These are phyloP conservation scores for Syncerus caffer DNA, from an alignment of 2,797 vertebrate genomes.

Conservation along the genomic window DNA sequence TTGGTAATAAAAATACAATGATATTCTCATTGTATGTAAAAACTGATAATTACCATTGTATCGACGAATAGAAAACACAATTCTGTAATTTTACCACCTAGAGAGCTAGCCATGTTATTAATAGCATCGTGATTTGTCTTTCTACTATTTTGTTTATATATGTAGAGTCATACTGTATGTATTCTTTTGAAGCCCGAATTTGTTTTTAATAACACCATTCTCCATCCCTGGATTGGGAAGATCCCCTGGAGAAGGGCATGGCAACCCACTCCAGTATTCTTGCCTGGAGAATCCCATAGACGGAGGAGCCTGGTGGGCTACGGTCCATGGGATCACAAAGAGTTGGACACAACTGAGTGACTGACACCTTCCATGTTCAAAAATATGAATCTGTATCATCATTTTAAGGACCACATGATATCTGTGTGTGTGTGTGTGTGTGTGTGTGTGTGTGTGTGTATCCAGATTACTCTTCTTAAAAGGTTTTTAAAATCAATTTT, in stretches of 20 bases:
- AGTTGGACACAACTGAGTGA: neutral
- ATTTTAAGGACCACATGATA: neutral
- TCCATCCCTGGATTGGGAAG: neutral
- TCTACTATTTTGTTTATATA: neutral
- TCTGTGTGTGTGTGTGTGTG: neutral
- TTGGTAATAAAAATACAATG: neutral
- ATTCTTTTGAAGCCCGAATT: neutral
- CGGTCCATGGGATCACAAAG: neutral
- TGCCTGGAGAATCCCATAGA: neutral
- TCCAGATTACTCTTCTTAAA: neutral
- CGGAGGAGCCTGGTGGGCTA: neutral
- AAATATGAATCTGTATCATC: neutral
- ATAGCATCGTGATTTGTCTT: neutral
- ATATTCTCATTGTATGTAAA: neutral
- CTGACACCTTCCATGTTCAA: neutral
- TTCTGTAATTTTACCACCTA: neutral
- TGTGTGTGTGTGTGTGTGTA: neutral
- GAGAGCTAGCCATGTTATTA: neutral
- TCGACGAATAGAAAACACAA: neutral
- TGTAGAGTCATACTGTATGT: neutral
- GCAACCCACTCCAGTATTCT: neutral
- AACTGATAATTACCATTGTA: neutral
- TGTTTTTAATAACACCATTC: neutral
- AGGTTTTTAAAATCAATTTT: neutral
- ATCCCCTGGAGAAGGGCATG: neutral